phyloP scores from a whole-genome alignment of 2,113 vertebrate genomes.

The Lophochroa leadbeateri region DNA sequence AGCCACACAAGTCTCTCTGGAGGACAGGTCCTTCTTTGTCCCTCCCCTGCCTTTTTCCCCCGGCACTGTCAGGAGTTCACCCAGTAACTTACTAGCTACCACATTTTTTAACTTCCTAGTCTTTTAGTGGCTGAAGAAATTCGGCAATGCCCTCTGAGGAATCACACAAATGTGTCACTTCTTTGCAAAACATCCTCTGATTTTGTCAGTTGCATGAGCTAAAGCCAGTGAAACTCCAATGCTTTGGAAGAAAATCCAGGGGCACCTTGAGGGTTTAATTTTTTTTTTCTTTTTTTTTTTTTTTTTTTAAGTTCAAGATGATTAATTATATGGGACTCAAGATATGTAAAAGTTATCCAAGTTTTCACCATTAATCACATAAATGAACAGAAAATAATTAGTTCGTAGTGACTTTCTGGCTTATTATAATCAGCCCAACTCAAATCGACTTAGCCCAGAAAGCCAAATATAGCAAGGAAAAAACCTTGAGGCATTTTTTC shows the following conservation, averaged over 20 bases:
- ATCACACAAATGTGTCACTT: constrained; percentile 18
- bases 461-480: constrained; percentile 67
- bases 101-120: not conserved
- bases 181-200: not conserved
- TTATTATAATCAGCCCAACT: constrained; percentile 71
- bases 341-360: constrained; percentile 66
- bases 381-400: constrained; percentile 78
- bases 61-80: not conserved
- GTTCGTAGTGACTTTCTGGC: constrained; percentile 65
- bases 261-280: constrained; percentile 58
- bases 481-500: constrained; percentile 60
- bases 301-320: constrained; percentile 60
- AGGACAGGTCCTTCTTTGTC: not conserved
- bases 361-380: constrained; percentile 75
- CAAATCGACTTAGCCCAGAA: constrained; percentile 67
- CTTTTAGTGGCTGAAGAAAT: constrained; percentile 27
- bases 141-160: constrained; percentile 20
- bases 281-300: constrained; percentile 44
- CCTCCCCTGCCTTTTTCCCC: fast-evolving
- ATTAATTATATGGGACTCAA: constrained; percentile 73
- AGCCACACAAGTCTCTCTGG: not conserved
- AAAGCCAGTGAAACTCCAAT: constrained; percentile 38
- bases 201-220: constrained; percentile 42
- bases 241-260: constrained; percentile 52
- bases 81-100: not conserved